These are phyloP conservation scores for Poecilia velifera DNA, from an alignment of 2,797 vertebrate genomes.

Conservation along the genomic window DNA sequence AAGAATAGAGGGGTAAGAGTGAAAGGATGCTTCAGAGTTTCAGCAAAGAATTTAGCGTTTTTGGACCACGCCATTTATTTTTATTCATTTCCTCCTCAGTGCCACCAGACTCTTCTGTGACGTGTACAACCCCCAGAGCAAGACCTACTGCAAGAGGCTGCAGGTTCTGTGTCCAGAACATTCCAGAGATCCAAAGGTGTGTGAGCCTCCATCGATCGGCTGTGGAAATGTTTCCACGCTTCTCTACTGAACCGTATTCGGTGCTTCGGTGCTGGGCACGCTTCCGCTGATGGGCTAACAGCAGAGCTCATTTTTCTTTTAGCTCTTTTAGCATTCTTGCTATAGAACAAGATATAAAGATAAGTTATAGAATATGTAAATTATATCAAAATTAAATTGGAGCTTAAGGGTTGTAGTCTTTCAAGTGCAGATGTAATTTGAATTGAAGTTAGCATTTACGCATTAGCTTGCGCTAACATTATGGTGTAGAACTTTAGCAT, in stretches of 20 bases:
- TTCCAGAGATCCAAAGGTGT: slow-evolving; percentile 92
- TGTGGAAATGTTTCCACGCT: background rate
- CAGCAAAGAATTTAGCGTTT: background rate
- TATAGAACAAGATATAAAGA: too few species aligned
- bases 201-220: background rate
- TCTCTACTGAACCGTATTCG: background rate
- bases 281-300: too few species aligned
- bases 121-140: slow-evolving; percentile 96
- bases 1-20: slow-evolving; percentile 91
- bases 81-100: slow-evolving; percentile 59
- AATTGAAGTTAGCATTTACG: too few species aligned
- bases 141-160: slow-evolving; percentile 95
- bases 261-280: background rate
- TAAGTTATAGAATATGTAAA: too few species aligned
- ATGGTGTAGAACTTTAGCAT: too few species aligned
- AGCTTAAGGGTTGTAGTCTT: too few species aligned
- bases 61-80: background rate
- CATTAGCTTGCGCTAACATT: too few species aligned
- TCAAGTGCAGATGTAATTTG: too few species aligned
- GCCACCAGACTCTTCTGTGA: slow-evolving; percentile 95
- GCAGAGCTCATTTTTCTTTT: too few species aligned
- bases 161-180: slow-evolving; percentile 95
- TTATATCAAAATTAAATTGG: too few species aligned
- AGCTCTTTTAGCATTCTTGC: too few species aligned
- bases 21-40: background rate